Evolutionary conservation across 2,888 invertebrate species (phyloP), one percentile per base, ranked within the genome.

Genomic region (Bruchidius siliquastri): DNA sequence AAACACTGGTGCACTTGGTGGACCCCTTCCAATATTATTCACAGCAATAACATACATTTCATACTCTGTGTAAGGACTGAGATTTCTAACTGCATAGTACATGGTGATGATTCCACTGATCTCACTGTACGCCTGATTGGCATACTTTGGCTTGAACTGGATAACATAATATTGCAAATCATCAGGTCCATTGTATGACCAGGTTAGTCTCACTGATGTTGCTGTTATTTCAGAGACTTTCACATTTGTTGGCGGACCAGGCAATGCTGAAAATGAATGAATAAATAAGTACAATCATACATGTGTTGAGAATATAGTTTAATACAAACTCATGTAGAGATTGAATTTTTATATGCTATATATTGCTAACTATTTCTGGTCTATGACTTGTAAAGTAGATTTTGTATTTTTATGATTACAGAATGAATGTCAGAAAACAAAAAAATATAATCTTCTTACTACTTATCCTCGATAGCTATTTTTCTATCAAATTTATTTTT

Each of bases 101-200:
- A 94, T 95, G 70, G 96, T 95, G 83, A 95, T 95, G 82, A 97
- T 96, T 74, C 97, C 96, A 75, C 95, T 95, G 83, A 97, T 96
- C 87, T 97, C 97, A 82, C 94, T 94, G 88, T 93, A 97, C 70
- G 96, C 95, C 89, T 95, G 91, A 87, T 95, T 95, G 73, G 96
- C 95, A 87, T 94, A 94, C 89, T 96, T 97, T 70, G 96, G 96
- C 86, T 97, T 97, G 90, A 97, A 98, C 87, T 97, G 96, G 82
- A 99, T 96, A 80, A 97, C 95, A 88, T 97, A 99, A 86, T 97
- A 97, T 83, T 94, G 94, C n/a, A 97, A 91, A 82, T 97, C 96
- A 83, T 95, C 95, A 0, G 94, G 91, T 20, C 93, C 93, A 82
- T 93, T 94, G 87, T 96, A 96, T 0, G 95, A 93, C 99, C 99